Conservation (phyloP, 1,140 invertebrate genomes). For the Aphelenchoides fujianensis region DNA sequence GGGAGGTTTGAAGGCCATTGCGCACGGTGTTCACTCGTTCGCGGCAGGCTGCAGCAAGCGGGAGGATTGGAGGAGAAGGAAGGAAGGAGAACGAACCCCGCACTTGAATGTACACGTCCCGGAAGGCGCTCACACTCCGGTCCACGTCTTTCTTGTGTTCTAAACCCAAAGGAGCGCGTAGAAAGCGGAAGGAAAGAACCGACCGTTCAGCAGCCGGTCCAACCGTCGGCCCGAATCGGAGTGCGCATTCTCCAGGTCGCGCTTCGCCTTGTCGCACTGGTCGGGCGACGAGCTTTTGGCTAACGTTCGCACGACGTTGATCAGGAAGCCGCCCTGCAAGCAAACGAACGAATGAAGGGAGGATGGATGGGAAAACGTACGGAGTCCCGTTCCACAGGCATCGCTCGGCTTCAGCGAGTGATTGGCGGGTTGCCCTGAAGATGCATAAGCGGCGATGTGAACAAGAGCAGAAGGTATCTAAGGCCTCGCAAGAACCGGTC, state of each 20-base stretch:
- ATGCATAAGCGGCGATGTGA: no score
- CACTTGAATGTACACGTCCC: conserved; percentile 74
- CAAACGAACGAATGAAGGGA: conserved; percentile 11
- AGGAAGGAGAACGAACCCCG: conserved; percentile 63
- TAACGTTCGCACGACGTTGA: conserved; percentile 84
- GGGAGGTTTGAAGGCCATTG: conserved; percentile 83
- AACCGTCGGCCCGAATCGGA: conserved; percentile 81
- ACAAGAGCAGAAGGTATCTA: no score
- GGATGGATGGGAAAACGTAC: conserved; percentile 4
- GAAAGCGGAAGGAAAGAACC: no score
- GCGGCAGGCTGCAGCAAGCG: conserved; percentile 70
- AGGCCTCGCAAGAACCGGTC: no score
- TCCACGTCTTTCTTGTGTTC: conserved; percentile 82
- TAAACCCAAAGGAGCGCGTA: conserved; percentile 51
- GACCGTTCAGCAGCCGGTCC: conserved; percentile 77
- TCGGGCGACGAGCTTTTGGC: conserved; percentile 89
- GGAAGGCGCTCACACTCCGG: conserved; percentile 81
- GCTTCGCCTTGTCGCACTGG: conserved; percentile 86
- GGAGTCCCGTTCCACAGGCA: background rate
- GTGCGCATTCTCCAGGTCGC: conserved; percentile 85
- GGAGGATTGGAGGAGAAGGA: background rate
- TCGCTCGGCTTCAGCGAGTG: no score
- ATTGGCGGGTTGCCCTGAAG: no score
- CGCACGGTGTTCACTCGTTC: conserved; percentile 79
- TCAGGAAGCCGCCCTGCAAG: conserved; percentile 79